Conservation (phyloP, 2,888 invertebrate genomes). For the Beris morrisii region DNA sequence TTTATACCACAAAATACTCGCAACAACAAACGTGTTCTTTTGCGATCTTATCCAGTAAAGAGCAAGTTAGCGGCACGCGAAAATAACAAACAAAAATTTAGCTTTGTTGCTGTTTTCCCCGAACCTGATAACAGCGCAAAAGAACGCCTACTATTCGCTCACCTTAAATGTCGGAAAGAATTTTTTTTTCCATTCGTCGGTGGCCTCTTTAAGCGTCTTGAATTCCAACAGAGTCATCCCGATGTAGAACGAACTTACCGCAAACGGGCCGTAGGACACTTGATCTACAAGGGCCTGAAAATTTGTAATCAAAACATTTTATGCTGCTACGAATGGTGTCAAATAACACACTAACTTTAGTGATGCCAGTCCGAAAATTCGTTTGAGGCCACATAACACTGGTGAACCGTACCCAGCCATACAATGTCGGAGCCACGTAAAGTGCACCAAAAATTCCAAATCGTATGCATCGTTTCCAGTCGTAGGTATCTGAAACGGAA, state of each 20-base stretch:
- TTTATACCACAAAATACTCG: not conserved
- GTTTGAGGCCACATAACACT: conserved; percentile 74
- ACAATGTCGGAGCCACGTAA: conserved; percentile 78
- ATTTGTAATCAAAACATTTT: not conserved
- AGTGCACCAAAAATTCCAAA: conserved; percentile 76
- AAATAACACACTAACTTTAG: conserved; percentile 59
- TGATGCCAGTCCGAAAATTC: conserved; percentile 69
- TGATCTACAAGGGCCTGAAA: conserved; percentile 68
- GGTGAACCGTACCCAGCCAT: conserved; percentile 75
- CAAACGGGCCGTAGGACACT: conserved; percentile 73
- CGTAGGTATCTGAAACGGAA: conserved; percentile 59
- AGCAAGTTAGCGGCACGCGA: too few species aligned
- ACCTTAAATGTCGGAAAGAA: conserved; percentile 69
- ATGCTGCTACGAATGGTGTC: not conserved
- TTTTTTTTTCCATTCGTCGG: conserved; percentile 69
- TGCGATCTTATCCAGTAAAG: not conserved
- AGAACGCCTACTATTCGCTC: conserved; percentile 23
- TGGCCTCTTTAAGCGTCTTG: conserved; percentile 64
- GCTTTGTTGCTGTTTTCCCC: too few species aligned
- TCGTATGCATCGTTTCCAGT: conserved; percentile 68
- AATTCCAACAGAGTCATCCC: conserved; percentile 74
- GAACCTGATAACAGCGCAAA: not conserved
- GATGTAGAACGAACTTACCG: conserved; percentile 74
- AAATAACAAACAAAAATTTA: too few species aligned
- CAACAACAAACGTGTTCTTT: not conserved